Evolutionary conservation across 2,797 vertebrate species (phyloP), one percentile per base, ranked within the genome.

Genomic region (Cyprinella venusta): DNA sequence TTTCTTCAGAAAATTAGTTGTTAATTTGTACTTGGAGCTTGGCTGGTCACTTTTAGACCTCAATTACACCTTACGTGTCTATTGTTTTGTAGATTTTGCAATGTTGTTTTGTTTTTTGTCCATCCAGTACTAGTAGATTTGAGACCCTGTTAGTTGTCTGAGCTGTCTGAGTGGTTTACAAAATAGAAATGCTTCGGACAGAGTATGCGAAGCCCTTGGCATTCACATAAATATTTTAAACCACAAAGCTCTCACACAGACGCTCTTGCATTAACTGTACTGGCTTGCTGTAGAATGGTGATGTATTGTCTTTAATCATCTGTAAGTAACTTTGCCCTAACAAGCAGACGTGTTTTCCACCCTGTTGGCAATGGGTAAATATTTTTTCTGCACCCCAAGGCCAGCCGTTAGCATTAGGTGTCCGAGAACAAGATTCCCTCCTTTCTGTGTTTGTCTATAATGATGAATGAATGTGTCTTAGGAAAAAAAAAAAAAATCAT

Each of bases 261-360:
- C 65, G 2, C 48, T 70, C 4, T 40, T 18, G 30, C 36, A 45
- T 18, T 2, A 56, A 69, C 65, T 6, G 24, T 36, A 69, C 50
- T 33, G 26, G 24, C 64, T 50, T 69, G 36, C 5, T 1, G 10
- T 30, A 30, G 40, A 63, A 21, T 59, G 15, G 21, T 74, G 83
- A 74, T 74, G 63, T 50, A 59, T 80, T 77, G 61, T 77, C 79
- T 81, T 75, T 52, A 85, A 64, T 85, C 72, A 33, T 33, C 67
- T 77, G 36, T 69, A 77, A 71, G 67, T 81, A 77, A 70, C 48
- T n/a, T 26, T 54, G 64, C 0, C 4, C 30, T 81, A 77, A 85
- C 75, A 82, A 82, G 75, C 68, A 77, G 56, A 72, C 75, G 65
- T 54, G 38, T 72, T 85, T 82, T 77, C 45, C 76, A 78, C 65